Evolutionary conservation across 92 coral and sea anemone genomes (phyloP).

Genomic region (Montipora capitata): DNA sequence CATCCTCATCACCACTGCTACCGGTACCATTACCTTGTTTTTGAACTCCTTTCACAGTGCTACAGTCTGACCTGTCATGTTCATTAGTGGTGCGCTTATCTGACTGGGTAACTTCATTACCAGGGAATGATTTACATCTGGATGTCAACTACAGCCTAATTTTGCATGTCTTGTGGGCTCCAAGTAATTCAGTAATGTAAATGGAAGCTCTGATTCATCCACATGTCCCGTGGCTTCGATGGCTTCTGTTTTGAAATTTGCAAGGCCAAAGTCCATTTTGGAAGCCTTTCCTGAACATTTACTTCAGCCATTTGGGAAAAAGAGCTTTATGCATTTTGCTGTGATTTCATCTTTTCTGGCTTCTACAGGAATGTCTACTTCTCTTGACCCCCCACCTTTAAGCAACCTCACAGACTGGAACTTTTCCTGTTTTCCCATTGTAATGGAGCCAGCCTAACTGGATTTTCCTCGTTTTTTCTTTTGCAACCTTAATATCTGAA

Average conservation of each 20-base stretch:
- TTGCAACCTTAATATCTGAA: constrained; percentile 10
- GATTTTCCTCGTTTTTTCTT: constrained; percentile 40
- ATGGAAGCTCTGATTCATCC: constrained; percentile 48
- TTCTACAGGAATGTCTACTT: constrained; percentile 28
- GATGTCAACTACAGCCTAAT: constrained; percentile 60
- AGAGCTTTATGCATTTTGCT: constrained; percentile 31
- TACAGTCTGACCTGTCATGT: no score
- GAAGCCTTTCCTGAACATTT: constrained; percentile 39
- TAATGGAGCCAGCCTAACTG: constrained; percentile 57
- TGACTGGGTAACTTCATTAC: background rate
- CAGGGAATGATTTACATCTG: constrained; percentile 3
- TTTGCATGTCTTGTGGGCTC: constrained; percentile 52
- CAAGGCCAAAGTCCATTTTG: constrained; percentile 53
- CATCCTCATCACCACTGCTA: constrained; percentile 14
- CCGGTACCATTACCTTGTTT: no score
- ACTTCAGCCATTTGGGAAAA: constrained; percentile 60
- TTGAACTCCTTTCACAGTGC: background rate
- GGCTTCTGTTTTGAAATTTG: constrained; percentile 47
- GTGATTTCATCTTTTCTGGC: constrained; percentile 38
- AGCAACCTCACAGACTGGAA: constrained; percentile 38
- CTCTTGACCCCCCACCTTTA: constrained; percentile 70
- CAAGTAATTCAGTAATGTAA: constrained; percentile 43
- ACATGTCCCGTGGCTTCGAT: constrained; percentile 23
- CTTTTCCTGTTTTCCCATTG: constrained; percentile 24
- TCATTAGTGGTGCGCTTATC: background rate